These are phyloP conservation scores for Eubasilissa splendida DNA, from an alignment of 2,888 invertebrate genomes.

Conservation along the genomic window DNA sequence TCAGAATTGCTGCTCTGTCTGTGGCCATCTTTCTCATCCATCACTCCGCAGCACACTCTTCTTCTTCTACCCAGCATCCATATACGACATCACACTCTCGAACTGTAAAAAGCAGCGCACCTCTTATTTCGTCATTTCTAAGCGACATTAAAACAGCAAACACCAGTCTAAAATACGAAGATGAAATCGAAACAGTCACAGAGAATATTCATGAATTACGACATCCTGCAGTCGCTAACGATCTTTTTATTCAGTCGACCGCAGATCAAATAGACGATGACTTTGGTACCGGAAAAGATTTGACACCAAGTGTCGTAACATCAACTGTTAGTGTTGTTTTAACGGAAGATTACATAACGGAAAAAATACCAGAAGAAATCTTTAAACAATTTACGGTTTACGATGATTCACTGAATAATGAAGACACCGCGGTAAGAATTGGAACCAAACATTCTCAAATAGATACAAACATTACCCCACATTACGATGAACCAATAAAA, in stretches of 20 bases:
- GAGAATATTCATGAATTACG: conserved; percentile 1
- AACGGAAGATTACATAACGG: conserved; percentile 43
- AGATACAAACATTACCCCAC: conserved; percentile 16
- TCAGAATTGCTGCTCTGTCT: conserved; percentile 44
- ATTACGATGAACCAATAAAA: conserved; percentile 3
- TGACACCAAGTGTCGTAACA: conserved; percentile 29
- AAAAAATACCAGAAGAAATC: conserved; percentile 33
- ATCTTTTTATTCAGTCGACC: conserved; percentile 40
- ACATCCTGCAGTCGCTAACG: conserved; percentile 3
- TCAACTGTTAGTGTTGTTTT: conserved; percentile 14
- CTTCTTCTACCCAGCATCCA: conserved; percentile 36
- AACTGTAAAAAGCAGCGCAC: neutral
- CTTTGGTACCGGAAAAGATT: conserved; percentile 52
- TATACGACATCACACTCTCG: conserved; percentile 9
- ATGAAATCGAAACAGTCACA: neutral
- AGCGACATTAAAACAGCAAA: neutral
- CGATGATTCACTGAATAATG: conserved; percentile 3
- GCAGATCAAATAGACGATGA: conserved; percentile 39
- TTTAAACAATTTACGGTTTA: conserved; percentile 26
- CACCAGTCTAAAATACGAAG: neutral
- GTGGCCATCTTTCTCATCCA: conserved; percentile 26
- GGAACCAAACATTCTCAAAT: conserved; percentile 1
- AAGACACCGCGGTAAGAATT: conserved; percentile 6
- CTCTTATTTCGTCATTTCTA: conserved; percentile 4
- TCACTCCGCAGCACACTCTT: conserved; percentile 15